phyloP scores from a whole-genome alignment of 2,113 vertebrate species.

The Solea solea region DNA sequence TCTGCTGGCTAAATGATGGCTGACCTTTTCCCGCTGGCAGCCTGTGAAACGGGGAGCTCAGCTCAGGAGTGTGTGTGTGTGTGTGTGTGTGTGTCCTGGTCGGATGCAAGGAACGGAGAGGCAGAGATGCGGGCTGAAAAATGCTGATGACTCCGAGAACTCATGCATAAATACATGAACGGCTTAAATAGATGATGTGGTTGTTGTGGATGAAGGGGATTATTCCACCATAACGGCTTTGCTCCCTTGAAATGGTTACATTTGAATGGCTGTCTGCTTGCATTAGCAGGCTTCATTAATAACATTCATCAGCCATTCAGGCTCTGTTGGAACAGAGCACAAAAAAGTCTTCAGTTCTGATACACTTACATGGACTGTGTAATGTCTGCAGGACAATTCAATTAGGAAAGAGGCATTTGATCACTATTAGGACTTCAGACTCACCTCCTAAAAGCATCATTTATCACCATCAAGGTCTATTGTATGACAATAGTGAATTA shows the following conservation, averaged over 20 bases:
- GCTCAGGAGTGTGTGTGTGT: slow-evolving; percentile 5
- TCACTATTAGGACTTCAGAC: slow-evolving; percentile 67
- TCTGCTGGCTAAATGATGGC: slow-evolving; percentile 64
- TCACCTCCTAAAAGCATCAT: slow-evolving; percentile 67
- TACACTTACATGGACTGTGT: slow-evolving; percentile 59
- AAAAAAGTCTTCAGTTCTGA: slow-evolving; percentile 37
- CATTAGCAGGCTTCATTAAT: slow-evolving; percentile 69
- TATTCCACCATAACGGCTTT: slow-evolving; percentile 36
- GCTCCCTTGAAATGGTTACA: slow-evolving; percentile 36
- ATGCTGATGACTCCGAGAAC: slow-evolving; percentile 49
- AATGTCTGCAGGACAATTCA: slow-evolving; percentile 73
- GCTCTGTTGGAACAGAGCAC: slow-evolving; percentile 49
- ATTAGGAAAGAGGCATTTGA: slow-evolving; percentile 76
- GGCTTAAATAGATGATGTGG: slow-evolving; percentile 51
- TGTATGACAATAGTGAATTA: slow-evolving; percentile 57
- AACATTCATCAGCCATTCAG: slow-evolving; percentile 72
- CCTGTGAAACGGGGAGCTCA: slow-evolving; percentile 33
- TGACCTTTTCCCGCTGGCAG: slow-evolving; percentile 71
- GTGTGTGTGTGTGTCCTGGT: slow-evolving; percentile 12
- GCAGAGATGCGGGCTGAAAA: slow-evolving; percentile 48
- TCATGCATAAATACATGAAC: slow-evolving; percentile 53
- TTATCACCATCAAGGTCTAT: slow-evolving; percentile 73
- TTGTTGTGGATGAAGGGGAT: slow-evolving; percentile 35
- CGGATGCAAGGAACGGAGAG: slow-evolving; percentile 34
- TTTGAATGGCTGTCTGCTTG: slow-evolving; percentile 63